Conservation (phyloP, 2,888 invertebrate genomes). For the Pristionchus japonicus region DNA sequence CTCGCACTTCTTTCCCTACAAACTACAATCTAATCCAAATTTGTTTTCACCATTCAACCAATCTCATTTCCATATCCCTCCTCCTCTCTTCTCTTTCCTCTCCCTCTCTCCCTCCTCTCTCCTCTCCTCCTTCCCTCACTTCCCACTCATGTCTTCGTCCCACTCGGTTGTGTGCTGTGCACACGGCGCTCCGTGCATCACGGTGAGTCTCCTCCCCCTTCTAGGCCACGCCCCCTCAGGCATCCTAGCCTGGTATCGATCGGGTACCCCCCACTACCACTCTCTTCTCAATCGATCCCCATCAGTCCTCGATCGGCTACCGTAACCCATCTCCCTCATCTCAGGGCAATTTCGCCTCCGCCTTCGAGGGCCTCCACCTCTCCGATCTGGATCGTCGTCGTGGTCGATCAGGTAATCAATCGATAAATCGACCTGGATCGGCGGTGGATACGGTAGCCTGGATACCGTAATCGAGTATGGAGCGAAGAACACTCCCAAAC, state of each 20-base stretch:
- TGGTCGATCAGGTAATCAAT: not conserved
- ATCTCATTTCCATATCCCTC: not conserved
- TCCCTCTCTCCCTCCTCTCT: not conserved
- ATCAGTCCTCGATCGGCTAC: not conserved
- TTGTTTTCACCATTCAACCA: not conserved
- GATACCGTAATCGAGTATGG: no score
- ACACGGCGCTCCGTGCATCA: not conserved
- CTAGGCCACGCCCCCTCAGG: not conserved
- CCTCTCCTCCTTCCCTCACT: no score
- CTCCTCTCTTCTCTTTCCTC: not conserved
- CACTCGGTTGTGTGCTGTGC: not conserved
- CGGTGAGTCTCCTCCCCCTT: not conserved
- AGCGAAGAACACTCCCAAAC: no score
- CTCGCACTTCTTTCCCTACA: not conserved
- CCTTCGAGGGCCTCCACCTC: slow-evolving; percentile 7
- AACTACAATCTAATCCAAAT: not conserved
- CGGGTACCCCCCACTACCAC: no score
- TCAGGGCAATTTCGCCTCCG: not conserved
- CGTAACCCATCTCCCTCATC: not conserved
- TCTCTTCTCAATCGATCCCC: no score
- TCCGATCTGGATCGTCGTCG: not conserved
- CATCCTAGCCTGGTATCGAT: no score
- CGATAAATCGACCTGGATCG: not conserved
- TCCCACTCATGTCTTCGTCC: not conserved
- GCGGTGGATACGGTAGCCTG: not conserved